Evolutionary conservation across 2,113 vertebrate genomes (phyloP).

Genomic region (Psittacara wagleri): DNA sequence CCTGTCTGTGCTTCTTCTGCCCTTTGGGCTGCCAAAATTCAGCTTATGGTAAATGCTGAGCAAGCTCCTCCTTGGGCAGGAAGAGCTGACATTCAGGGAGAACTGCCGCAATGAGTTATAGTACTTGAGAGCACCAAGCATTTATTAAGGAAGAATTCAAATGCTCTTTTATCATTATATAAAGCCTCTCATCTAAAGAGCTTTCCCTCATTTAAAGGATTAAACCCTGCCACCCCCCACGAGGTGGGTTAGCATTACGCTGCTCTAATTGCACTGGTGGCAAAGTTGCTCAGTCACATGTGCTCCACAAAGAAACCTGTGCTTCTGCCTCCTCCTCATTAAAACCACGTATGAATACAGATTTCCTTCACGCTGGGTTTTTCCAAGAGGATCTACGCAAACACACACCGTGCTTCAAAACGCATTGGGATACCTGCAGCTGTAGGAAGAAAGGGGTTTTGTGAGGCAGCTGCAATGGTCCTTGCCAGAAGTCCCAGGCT

Average conservation of each 20-base stretch:
- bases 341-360: fast-evolving
- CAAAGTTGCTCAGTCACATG: not conserved
- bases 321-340: not conserved
- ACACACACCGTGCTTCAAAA: not conserved
- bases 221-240: not conserved
- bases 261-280: not conserved
- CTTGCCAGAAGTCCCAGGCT: not conserved
- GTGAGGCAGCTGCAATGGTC: not conserved
- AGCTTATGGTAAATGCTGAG: not conserved
- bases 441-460: not conserved
- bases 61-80: not conserved
- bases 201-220: not conserved
- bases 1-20: not conserved
- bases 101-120: not conserved
- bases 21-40: not conserved
- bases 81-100: not conserved
- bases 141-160: slow-evolving; percentile 31
- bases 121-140: not conserved
- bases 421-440: not conserved
- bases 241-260: not conserved
- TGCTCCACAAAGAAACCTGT: not conserved
- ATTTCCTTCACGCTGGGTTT: not conserved
- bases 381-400: not conserved
- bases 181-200: slow-evolving; percentile 34
- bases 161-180: slow-evolving; percentile 2